Conservation (phyloP, 2,113 vertebrate genomes). For the Leptobrachium leishanense region DNA sequence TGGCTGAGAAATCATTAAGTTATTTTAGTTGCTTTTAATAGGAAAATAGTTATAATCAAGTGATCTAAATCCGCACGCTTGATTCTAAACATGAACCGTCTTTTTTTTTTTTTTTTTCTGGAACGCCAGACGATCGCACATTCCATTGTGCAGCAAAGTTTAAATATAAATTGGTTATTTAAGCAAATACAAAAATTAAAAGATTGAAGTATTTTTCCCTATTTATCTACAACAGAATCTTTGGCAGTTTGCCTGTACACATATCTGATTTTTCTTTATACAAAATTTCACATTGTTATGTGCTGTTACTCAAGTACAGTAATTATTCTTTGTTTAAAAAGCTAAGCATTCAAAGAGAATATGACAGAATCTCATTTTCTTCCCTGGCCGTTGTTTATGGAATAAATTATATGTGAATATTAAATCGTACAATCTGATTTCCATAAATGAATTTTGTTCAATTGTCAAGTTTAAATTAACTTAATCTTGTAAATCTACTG, state of each 20-base stretch:
- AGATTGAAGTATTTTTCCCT: slow-evolving; percentile 31
- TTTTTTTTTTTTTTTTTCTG: background rate
- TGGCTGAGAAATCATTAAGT: background rate
- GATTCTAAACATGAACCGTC: background rate
- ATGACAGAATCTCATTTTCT: slow-evolving; percentile 48
- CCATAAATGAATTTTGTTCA: slow-evolving; percentile 46
- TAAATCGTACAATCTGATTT: slow-evolving; percentile 42
- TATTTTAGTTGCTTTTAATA: background rate
- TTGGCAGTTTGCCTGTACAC: slow-evolving; percentile 22
- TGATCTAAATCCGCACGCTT: background rate
- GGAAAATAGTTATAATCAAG: background rate
- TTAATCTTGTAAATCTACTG: slow-evolving; percentile 43
- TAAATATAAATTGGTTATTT: slow-evolving; percentile 41
- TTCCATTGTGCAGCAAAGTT: background rate
- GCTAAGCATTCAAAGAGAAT: slow-evolving; percentile 39
- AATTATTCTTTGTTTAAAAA: slow-evolving; percentile 47
- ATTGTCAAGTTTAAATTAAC: slow-evolving; percentile 45
- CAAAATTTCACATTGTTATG: slow-evolving; percentile 32
- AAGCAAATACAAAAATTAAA: slow-evolving; percentile 37
- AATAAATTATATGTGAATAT: slow-evolving; percentile 45
- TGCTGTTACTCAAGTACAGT: slow-evolving; percentile 27
- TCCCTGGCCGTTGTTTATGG: slow-evolving; percentile 34
- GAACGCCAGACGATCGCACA: background rate
- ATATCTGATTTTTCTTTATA: background rate
- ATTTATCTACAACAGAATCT: slow-evolving; percentile 30